Evolutionary conservation across 1,140 invertebrate species (phyloP), one percentile per base, ranked within the genome.

Genomic region (Lordiphosa stackelbergi): DNA sequence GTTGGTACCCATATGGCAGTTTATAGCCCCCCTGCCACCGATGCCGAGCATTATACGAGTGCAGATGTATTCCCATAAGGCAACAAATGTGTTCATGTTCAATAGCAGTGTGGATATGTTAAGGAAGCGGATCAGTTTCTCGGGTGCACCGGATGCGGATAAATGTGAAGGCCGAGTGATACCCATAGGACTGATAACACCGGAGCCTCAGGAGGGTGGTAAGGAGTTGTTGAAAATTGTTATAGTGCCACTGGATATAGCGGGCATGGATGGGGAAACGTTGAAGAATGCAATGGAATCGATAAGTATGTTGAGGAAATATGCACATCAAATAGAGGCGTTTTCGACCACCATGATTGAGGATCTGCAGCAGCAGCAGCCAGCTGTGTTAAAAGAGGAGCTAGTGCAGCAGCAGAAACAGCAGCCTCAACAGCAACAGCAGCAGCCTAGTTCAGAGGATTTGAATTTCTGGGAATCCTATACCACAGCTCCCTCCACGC

Each of bases 191-290:
- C 12, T 83, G 10, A 77, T 83, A 1, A 54, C 73, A 2, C 73
- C 77, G 0, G 64, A 81, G 5, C 22, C 35, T 0, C 45, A 42
- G 1, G 61, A 61, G 5, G 69, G 62, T 5, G 69, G 62, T 5
- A 56, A 55, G 16, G 47, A 83, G 7, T 35, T 83, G 6, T 41
- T 83, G 6, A 86, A 86, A 49, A 81, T 86, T n/a, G 65, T 86
- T 1, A 58, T 86, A n/a, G 79, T 86, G 28, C 84, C 84, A 0
- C n/a, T 86, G 3, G 77, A 86, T 13, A 9, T 85, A 5, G 46
- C 53, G 4, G 63, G 60, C 37, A 68, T 53, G 42, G 69, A 74
- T 54, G 61, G 62, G 6, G 42, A 69, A 0, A 12, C 35, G 0
- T 48, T 84, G 1, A 69, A 70, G 22, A 65, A 64, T 5, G 77